phyloP scores from a whole-genome alignment of 64 coral and sea anemone species.

The Pocillopora verrucosa region DNA sequence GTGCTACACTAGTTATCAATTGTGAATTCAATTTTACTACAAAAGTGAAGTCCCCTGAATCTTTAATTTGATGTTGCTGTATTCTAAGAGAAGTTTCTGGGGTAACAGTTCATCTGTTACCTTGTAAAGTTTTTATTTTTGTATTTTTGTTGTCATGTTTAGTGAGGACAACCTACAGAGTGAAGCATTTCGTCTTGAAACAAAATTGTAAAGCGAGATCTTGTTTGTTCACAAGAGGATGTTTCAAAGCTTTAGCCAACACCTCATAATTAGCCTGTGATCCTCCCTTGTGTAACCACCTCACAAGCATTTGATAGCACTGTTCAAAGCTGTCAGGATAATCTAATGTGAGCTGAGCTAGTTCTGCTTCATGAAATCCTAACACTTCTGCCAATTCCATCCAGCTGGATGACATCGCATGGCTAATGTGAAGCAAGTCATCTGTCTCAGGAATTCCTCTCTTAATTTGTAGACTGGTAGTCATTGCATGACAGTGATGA shows the following conservation, averaged over 20 bases:
- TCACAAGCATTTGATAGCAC: conserved; percentile 32
- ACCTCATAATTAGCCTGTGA: conserved; percentile 1
- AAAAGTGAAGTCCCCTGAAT: too few species aligned
- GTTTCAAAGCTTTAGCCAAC: not conserved
- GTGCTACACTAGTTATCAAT: too few species aligned
- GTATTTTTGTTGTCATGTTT: too few species aligned
- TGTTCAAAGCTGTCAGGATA: conserved; percentile 2
- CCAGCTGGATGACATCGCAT: not conserved
- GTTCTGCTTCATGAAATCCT: conserved; percentile 13
- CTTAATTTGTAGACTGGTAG: not conserved
- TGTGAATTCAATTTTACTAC: too few species aligned
- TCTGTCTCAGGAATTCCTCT: not conserved
- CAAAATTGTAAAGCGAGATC: conserved; percentile 14
- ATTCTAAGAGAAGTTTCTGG: not conserved
- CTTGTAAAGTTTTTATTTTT: too few species aligned
- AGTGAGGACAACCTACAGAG: too few species aligned
- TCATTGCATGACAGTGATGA: not conserved
- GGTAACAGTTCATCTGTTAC: not conserved
- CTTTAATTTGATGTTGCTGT: too few species aligned
- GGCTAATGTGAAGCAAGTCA: not conserved
- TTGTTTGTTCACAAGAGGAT: not conserved
- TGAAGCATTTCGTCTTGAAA: not conserved
- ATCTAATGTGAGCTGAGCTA: not conserved
- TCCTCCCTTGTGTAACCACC: not conserved
- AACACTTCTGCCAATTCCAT: not conserved